phyloP scores from a whole-genome alignment of 2,113 vertebrate species.

The Zeus faber region DNA sequence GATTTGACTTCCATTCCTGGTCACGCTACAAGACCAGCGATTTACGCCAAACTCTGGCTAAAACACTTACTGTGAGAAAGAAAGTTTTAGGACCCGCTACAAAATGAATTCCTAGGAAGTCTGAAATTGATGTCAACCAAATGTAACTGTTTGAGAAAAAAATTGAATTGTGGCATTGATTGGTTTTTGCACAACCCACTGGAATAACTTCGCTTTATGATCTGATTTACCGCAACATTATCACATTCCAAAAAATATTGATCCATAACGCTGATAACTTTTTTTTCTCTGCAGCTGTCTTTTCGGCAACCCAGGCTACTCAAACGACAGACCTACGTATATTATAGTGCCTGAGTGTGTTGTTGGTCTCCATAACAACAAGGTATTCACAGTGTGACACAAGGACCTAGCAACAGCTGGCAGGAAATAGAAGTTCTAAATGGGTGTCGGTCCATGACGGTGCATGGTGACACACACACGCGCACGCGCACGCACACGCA shows the following conservation, averaged over 20 bases:
- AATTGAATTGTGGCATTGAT: background rate
- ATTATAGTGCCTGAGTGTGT: conserved; percentile 41
- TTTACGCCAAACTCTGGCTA: conserved; percentile 8
- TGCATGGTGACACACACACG: conserved; percentile 24
- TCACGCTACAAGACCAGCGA: background rate
- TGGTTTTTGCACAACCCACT: no score
- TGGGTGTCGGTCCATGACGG: conserved; percentile 41
- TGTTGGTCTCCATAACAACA: conserved; percentile 22
- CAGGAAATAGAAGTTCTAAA: conserved; percentile 19
- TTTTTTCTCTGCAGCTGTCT: no score
- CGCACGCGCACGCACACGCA: conserved; percentile 16
- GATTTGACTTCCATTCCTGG: conserved; percentile 25
- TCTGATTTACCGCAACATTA: no score
- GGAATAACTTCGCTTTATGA: no score
- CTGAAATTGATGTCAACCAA: no score
- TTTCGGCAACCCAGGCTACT: no score
- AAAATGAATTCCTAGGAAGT: conserved; percentile 22
- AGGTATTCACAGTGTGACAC: conserved; percentile 44
- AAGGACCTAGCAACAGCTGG: conserved; percentile 24
- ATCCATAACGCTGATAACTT: no score
- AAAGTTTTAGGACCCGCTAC: conserved; percentile 43
- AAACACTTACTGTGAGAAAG: conserved; percentile 13
- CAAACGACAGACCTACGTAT: conserved; percentile 8
- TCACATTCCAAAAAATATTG: no score
- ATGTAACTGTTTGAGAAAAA: conserved; percentile 18